Evolutionary conservation across 1,140 invertebrate species (phyloP), one percentile per base, ranked within the genome.

Genomic region (Eciton burchellii): DNA sequence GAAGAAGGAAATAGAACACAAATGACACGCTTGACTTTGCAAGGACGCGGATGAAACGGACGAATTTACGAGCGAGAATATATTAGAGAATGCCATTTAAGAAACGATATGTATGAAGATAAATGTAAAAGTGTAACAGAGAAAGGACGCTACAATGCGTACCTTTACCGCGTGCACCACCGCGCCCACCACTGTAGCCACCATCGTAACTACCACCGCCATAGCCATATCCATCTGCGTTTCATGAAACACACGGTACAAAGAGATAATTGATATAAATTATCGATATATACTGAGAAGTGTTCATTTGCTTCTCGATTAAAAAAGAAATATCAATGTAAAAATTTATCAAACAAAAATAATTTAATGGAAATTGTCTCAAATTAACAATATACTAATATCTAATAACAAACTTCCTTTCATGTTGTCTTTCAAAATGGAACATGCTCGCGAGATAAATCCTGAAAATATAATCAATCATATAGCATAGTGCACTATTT

Each of bases 101-200:
- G 66, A 79, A 76, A 49, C 72, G 57, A 63, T 54, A 79, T 29
- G 19, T 54, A 56, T 56, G 19, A 35, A 59, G 60, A 1, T 74
- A 84, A 62, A 66, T 87, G 76, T 57, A 84, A 87, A 87, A 88
- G 35, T 35, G 35, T 65, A 85, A 82, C 86, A 90, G 89, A 92
- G 85, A 92, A 91, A 92, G 93, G 92, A 92, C 91, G 92, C 92
- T 93, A 93, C 90, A 92, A 93, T 94, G 93, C 93, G 95, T 97
- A 97, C 96, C 96, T 97, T 97, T 97, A 95, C 96, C 96, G 94
- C 96, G 95, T 93, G 95, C 94, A 95, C 96, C 95, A 95, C 96
- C 95, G 92, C 95, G 94, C 94, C 96, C 96, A 94, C 96, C 96
- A 95, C 95, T 95, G 95, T 97, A 97, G 94, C 96, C 96, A 95